Conservation (phyloP, 2,113 vertebrate species). For the Scolopax mira region DNA sequence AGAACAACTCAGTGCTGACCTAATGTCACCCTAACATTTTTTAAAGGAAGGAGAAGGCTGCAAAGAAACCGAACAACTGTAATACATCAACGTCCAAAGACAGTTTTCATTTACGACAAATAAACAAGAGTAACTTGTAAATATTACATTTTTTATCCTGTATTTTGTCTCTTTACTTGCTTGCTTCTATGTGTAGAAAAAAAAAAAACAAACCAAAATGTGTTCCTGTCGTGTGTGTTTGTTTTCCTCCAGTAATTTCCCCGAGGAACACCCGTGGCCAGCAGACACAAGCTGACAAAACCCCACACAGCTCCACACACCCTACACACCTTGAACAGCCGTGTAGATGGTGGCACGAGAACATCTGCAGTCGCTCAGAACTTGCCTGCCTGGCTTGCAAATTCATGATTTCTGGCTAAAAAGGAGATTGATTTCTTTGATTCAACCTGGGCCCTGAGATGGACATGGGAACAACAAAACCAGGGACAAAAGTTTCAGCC, state of each 20-base stretch:
- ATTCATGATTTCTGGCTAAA: background rate
- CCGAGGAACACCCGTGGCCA: background rate
- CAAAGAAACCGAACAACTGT: background rate
- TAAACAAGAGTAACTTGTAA: background rate
- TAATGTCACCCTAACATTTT: background rate
- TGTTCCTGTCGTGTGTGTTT: background rate
- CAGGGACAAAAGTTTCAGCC: background rate
- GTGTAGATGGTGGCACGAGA: rapidly evolving
- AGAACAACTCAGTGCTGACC: background rate
- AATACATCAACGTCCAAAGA: background rate
- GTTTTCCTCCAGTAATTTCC: background rate
- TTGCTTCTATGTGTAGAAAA: background rate
- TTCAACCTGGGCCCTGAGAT: background rate
- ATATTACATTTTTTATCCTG: background rate
- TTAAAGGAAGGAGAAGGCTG: background rate
- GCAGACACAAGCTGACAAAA: background rate
- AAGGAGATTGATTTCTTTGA: background rate
- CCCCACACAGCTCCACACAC: background rate
- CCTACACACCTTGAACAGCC: background rate
- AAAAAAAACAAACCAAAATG: background rate
- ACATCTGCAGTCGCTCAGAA: background rate
- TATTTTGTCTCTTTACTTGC: background rate
- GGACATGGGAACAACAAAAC: background rate
- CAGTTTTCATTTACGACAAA: background rate
- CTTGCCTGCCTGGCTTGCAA: background rate